phyloP scores from a whole-genome alignment of 2,113 vertebrate genomes.

The Petaurus breviceps region DNA sequence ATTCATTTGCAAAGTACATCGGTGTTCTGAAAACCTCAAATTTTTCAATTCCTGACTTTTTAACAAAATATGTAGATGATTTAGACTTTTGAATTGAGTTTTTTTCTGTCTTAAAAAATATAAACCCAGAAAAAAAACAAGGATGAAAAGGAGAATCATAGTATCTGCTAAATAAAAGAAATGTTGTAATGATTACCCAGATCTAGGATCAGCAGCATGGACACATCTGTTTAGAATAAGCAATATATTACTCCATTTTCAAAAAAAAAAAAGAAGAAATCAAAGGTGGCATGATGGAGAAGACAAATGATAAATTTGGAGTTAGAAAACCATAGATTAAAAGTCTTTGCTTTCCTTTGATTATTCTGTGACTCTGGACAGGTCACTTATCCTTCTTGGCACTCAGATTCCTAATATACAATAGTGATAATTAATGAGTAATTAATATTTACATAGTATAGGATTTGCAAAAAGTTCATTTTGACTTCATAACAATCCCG shows the following conservation, averaged over 20 bases:
- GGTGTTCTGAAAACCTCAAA: slow-evolving; percentile 17
- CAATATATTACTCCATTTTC: background rate
- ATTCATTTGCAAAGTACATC: background rate
- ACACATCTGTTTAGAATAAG: background rate
- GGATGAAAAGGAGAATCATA: background rate
- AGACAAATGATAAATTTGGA: background rate
- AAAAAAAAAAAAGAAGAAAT: background rate
- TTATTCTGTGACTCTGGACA: background rate
- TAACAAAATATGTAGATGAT: slow-evolving; percentile 1
- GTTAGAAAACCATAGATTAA: background rate
- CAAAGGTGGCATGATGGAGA: background rate
- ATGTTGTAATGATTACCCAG: background rate
- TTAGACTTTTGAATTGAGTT: background rate
- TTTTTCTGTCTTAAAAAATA: background rate
- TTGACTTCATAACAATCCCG: background rate
- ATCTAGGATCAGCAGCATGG: background rate
- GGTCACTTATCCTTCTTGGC: background rate
- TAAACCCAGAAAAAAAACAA: slow-evolving; percentile 1
- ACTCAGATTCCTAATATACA: background rate
- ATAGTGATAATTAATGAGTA: background rate
- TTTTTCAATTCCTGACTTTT: slow-evolving; percentile 27
- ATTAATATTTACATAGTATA: background rate
- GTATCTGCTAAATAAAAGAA: background rate
- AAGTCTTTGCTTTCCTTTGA: background rate
- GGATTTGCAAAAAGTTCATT: background rate